Evolutionary conservation across 2,888 invertebrate species (phyloP).

Genomic region (Encarsia formosa): DNA sequence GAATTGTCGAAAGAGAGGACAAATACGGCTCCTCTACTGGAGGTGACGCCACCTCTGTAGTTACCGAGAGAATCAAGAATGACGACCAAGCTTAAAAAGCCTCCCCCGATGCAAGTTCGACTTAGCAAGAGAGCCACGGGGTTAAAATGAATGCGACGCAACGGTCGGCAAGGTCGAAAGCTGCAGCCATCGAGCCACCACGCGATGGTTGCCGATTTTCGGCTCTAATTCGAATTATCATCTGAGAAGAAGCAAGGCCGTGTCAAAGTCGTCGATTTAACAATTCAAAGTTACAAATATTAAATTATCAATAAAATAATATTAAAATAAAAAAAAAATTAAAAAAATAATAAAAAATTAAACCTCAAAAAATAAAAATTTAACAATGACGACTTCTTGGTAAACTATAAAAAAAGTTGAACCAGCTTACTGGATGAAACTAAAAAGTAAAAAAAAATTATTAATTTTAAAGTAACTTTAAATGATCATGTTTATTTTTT

Average conservation of each 20-base stretch:
- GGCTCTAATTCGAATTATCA: too few species aligned
- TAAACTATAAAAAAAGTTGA: too few species aligned
- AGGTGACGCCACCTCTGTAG: slow-evolving; percentile 33
- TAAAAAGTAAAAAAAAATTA: neutral
- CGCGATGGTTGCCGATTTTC: slow-evolving; percentile 19
- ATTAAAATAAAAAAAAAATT: too few species aligned
- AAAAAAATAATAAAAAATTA: too few species aligned
- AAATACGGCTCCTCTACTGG: neutral
- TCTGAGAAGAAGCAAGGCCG: too few species aligned
- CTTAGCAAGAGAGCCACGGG: neutral
- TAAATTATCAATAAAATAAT: too few species aligned
- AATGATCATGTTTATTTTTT: neutral
- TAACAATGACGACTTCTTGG: too few species aligned
- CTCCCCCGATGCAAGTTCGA: too few species aligned
- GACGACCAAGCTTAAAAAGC: slow-evolving; percentile 44
- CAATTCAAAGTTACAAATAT: too few species aligned
- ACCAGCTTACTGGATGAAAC: too few species aligned
- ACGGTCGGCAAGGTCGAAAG: slow-evolving; percentile 17
- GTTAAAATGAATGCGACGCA: neutral
- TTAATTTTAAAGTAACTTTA: neutral
- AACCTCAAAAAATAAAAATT: too few species aligned
- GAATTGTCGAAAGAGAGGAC: slow-evolving; percentile 50
- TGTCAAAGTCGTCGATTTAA: too few species aligned
- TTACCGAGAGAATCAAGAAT: slow-evolving; percentile 43
- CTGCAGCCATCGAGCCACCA: slow-evolving; percentile 35